Evolutionary conservation across 2,888 invertebrate genomes (phyloP), one percentile per base, ranked within the genome.

Genomic region (Phorcus lineatus): DNA sequence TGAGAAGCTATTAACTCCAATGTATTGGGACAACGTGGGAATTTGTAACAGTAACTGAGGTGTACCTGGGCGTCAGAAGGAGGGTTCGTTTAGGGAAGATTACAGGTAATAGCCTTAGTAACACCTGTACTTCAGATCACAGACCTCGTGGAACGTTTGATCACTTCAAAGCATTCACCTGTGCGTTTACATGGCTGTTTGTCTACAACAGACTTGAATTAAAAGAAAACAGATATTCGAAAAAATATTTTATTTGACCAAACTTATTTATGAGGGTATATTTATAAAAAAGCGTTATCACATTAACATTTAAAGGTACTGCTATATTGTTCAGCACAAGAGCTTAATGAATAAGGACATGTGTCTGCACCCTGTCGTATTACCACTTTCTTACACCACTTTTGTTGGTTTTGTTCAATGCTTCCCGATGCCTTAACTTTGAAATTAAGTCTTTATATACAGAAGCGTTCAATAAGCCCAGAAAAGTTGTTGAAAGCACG

Each of bases 371-470:
- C 47, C 13, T 47, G 47, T 47, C 47, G 47, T 1, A 47, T 47
- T 47, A n/a, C n/a, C 47, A 47, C 47, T 47, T 11, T 47, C 47
- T 47, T 47, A 13, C 11, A 47, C 47, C 47, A 47, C 4, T 47
- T 47, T 47, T 47, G 47, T 47, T 47, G 24, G 28, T 31, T 62
- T 31, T 62, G 24, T 28, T 28, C 24, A 16, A 62, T 28, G 62
- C 24, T 62, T 28, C 16, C 62, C 62, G 24, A 28, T 62, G 16
- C 9, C 24, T 28, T 24, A 62, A 62, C 62, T 62, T 62, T 62
- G 62, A 62, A 62, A 62, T 62, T 24, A 62, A 57, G 62, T 62
- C 62, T 62, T 62, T 28, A 62, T 62, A 62, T 28, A 62, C 28
- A 62, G 24, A 28, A 17, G 17, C 28, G 62, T 62, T 62, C 62